Evolutionary conservation across 2,113 vertebrate species (phyloP), one percentile per base, ranked within the genome.

Genomic region (Nothobranchius furzeri): DNA sequence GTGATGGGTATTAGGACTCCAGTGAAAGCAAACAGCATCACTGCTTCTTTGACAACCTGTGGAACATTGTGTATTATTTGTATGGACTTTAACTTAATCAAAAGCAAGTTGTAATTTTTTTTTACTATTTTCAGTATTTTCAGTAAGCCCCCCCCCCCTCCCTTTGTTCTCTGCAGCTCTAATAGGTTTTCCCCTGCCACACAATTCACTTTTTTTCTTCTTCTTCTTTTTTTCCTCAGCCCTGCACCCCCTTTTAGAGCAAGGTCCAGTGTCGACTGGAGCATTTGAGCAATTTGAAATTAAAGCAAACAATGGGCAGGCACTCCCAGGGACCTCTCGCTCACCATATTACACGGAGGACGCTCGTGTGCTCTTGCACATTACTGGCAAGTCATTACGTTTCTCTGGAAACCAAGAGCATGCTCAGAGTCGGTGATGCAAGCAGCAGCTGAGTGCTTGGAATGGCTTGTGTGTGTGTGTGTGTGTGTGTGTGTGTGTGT

Each of bases 241-340:
- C 83, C 83, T 60, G 17, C 63, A 64, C 62, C 81, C 85, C 83
- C 85, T 89, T 90, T 90, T 89, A 90, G 86, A 86, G 87, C 83
- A 89, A 78, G 80, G 81, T 86, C 84, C 87, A 89, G 86, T 90
- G 89, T 91, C 83, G 88, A 91, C 88, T 90, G 82, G 82, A 90
- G 90, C 89, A 88, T 92, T 90, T 91, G 89, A 92, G 90, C 89
- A 92, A 91, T 91, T 90, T 91, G 89, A 91, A 92, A 92, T 92
- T 92, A 92, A 92, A 91, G 90, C 89, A 91, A 92, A 91, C 88
- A 91, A 91, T 86, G 86, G 87, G 85, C 79, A 85, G 87, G 83
- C 90, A 90, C 89, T 91, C 87, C 87, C 85, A 89, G 84, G 84
- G 88, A 90, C 90, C 90, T 92, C 87, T 91, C 81, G 81, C 85